Conservation (phyloP, 2,888 invertebrate genomes). For the Lordiphosa fenestrarum region DNA sequence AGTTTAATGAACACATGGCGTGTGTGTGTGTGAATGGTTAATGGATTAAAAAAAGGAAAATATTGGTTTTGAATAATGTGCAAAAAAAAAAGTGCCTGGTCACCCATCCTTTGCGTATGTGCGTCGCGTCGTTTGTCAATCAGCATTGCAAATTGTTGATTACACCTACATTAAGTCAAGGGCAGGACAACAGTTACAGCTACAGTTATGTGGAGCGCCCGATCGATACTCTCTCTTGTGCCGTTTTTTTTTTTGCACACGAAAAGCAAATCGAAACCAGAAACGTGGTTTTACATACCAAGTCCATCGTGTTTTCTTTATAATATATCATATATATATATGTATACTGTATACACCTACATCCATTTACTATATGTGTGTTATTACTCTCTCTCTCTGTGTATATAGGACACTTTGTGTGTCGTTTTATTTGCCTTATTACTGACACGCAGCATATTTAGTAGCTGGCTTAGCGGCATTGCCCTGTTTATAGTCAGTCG, state of each 20-base stretch:
- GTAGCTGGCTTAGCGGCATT: slow-evolving; percentile 58
- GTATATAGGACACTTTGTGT: slow-evolving; percentile 40
- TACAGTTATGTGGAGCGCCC: slow-evolving; percentile 43
- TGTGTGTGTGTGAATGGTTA: slow-evolving; percentile 10
- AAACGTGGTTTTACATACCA: slow-evolving; percentile 49
- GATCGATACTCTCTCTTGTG: slow-evolving; percentile 29
- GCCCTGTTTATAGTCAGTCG: slow-evolving; percentile 38
- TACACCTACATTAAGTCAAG: slow-evolving; percentile 70
- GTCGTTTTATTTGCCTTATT: slow-evolving; percentile 65
- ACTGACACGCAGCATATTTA: slow-evolving; percentile 70
- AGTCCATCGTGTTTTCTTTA: slow-evolving; percentile 33
- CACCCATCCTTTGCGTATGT: slow-evolving; percentile 26
- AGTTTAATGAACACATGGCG: slow-evolving; percentile 68
- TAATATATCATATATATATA: slow-evolving; percentile 13
- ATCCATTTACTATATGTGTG: slow-evolving; percentile 31
- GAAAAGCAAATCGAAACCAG: slow-evolving; percentile 57
- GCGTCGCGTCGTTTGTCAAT: slow-evolving; percentile 61
- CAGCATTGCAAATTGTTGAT: slow-evolving; percentile 73
- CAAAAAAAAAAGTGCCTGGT: slow-evolving; percentile 27
- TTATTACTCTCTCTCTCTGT: slow-evolving; percentile 18
- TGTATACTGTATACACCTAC: slow-evolving; percentile 6
- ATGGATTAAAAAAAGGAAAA: slow-evolving; percentile 25
- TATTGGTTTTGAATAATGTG: slow-evolving; percentile 9
- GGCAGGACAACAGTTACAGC: slow-evolving; percentile 52
- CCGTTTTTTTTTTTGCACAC: slow-evolving; percentile 51